These are phyloP conservation scores for Anorthoa munda DNA, from an alignment of 2,888 invertebrate genomes.

Conservation along the genomic window DNA sequence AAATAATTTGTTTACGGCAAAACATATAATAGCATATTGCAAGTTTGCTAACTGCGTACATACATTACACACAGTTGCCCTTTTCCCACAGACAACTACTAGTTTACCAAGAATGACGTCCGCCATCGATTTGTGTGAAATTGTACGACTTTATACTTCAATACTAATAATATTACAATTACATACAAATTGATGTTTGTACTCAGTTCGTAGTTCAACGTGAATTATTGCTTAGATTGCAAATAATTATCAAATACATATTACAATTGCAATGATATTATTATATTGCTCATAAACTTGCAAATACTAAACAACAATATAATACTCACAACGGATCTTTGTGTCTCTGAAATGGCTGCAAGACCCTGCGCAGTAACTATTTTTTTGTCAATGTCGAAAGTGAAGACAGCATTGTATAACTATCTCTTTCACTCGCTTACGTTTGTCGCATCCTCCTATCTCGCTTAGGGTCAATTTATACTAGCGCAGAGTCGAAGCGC, in stretches of 20 bases:
- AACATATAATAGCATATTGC: background rate
- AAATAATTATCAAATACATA: conserved; percentile 15
- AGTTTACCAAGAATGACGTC: conserved; percentile 3
- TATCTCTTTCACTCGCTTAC: too few relatives aligned
- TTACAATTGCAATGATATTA: conserved; percentile 2
- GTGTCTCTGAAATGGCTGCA: too few relatives aligned
- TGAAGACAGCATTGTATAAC: too few relatives aligned
- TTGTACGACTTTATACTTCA: conserved; percentile 8
- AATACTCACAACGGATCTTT: too few relatives aligned
- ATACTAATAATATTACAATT: background rate
- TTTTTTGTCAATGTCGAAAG: too few relatives aligned
- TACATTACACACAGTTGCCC: background rate
- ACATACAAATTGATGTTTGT: background rate
- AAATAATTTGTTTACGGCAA: background rate
- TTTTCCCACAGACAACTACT: conserved; percentile 17
- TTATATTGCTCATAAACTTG: conserved; percentile 16
- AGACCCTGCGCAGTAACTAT: too few relatives aligned
- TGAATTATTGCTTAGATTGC: conserved; percentile 32
- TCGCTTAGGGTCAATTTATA: too few relatives aligned
- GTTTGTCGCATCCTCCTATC: too few relatives aligned
- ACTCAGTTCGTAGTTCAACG: background rate
- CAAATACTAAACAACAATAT: conserved; percentile 23
- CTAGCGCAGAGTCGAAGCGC: too few relatives aligned
- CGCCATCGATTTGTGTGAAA: conserved; percentile 15
- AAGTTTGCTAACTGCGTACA: background rate